phyloP scores from a whole-genome alignment of 2,113 vertebrate genomes.

The Mionectes macconnelli region DNA sequence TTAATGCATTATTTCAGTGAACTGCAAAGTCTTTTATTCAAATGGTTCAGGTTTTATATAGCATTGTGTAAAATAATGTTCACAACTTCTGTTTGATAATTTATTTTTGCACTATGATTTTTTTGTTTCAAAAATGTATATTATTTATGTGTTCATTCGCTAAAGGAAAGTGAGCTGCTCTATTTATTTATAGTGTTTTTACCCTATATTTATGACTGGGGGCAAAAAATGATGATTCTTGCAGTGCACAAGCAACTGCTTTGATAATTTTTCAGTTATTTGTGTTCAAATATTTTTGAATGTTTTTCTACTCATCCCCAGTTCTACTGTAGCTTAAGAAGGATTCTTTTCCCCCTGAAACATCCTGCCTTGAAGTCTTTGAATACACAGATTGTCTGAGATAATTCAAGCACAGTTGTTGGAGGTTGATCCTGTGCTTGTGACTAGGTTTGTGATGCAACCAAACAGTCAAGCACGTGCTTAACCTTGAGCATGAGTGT shows the following conservation, averaged over 20 bases:
- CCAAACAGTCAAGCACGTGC: neutral
- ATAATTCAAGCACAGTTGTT: neutral
- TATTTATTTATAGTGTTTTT: constrained; percentile 72
- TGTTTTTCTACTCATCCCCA: constrained; percentile 24
- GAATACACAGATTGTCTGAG: neutral
- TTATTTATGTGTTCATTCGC: constrained; percentile 69
- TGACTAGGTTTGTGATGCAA: neutral
- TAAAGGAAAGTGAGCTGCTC: constrained; percentile 57
- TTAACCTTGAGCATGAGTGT: neutral
- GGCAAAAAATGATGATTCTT: constrained; percentile 29
- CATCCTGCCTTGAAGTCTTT: neutral
- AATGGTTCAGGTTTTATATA: constrained; percentile 74
- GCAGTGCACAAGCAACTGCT: constrained; percentile 40
- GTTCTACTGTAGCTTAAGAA: constrained; percentile 3
- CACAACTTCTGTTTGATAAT: constrained; percentile 72
- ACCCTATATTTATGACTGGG: constrained; percentile 46
- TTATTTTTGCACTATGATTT: constrained; percentile 78
- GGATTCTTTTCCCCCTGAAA: neutral
- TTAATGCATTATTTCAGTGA: constrained; percentile 67
- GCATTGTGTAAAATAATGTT: constrained; percentile 72
- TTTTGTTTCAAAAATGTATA: constrained; percentile 63
- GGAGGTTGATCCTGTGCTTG: neutral
- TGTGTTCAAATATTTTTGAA: constrained; percentile 35
- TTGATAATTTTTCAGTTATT: constrained; percentile 12
- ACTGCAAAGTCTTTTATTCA: constrained; percentile 68